Conservation (phyloP, 1,140 invertebrate species). For the Micrasema longulum region DNA sequence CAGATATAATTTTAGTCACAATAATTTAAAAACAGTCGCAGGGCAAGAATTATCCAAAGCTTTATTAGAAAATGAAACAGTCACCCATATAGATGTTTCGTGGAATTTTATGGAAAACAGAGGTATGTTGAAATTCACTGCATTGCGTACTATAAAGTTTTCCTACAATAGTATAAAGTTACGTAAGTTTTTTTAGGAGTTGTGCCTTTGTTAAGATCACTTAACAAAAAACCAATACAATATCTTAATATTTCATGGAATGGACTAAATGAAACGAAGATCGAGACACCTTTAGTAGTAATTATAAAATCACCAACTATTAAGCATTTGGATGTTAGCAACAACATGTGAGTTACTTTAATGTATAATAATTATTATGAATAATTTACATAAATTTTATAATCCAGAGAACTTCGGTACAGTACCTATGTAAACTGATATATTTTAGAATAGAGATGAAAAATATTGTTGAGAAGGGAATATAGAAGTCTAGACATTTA, state of each 20-base stretch:
- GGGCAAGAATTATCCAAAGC: constrained; percentile 54
- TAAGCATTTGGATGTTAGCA: constrained; percentile 56
- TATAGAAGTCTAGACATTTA: no score
- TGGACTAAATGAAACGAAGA: constrained; percentile 47
- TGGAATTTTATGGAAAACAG: constrained; percentile 62
- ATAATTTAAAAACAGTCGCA: constrained; percentile 55
- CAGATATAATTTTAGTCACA: constrained; percentile 50
- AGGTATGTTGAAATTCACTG: neutral
- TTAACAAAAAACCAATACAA: constrained; percentile 56
- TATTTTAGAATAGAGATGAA: no score
- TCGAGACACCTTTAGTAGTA: constrained; percentile 19
- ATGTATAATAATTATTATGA: no score
- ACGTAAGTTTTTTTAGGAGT: constrained; percentile 36
- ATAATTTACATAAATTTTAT: no score
- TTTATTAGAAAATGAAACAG: constrained; percentile 56
- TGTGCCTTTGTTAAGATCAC: constrained; percentile 47
- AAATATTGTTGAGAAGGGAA: no score
- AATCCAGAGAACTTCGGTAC: no score
- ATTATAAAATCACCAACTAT: constrained; percentile 52
- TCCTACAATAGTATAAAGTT: neutral
- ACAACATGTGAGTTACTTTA: constrained; percentile 55
- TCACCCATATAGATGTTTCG: constrained; percentile 63
- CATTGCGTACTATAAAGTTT: no score
- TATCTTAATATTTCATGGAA: constrained; percentile 64
- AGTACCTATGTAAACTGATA: no score